Percentiles rank a stretch among this genome's conserved stretches.
These are phyloP conservation scores for Chloroceryle amazona DNA, from an alignment of 2,797 vertebrate genomes.

Conservation along the genomic window DNA sequence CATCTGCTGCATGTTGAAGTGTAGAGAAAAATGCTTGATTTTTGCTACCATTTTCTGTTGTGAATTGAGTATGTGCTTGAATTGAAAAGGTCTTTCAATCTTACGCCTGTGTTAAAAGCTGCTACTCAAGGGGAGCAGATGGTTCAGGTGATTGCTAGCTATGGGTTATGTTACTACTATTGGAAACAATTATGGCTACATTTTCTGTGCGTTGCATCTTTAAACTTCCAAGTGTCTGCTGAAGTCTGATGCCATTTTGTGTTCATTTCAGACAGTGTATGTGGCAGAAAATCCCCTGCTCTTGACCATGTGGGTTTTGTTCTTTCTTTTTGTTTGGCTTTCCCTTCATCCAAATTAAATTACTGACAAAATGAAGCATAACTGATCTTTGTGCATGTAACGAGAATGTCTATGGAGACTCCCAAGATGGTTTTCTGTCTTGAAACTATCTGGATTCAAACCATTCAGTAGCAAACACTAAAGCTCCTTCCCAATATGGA, in stretches of 20 bases:
- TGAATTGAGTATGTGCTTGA: not conserved
- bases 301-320: not conserved
- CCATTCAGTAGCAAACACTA: not conserved
- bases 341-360: not conserved
- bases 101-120: not conserved
- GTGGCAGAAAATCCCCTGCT: not conserved
- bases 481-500: not conserved
- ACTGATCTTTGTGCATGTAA: not conserved
- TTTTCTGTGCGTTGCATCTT: not conserved
- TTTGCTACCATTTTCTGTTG: not conserved
- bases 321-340: not conserved
- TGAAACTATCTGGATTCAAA: not conserved
- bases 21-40: not conserved
- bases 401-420: not conserved
- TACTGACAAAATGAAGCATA: not conserved
- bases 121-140: not conserved
- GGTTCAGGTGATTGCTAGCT: slow-evolving; percentile 4
- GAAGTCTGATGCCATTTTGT: slow-evolving; percentile 10
- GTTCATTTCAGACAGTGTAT: not conserved
- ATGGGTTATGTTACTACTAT: not conserved
- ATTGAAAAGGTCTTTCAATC: not conserved
- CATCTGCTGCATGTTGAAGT: not conserved
- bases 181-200: not conserved
- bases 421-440: not conserved
- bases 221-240: not conserved